These are phyloP conservation scores for Datnioides undecimradiatus DNA, from an alignment of 2,113 vertebrate genomes.

Conservation along the genomic window DNA sequence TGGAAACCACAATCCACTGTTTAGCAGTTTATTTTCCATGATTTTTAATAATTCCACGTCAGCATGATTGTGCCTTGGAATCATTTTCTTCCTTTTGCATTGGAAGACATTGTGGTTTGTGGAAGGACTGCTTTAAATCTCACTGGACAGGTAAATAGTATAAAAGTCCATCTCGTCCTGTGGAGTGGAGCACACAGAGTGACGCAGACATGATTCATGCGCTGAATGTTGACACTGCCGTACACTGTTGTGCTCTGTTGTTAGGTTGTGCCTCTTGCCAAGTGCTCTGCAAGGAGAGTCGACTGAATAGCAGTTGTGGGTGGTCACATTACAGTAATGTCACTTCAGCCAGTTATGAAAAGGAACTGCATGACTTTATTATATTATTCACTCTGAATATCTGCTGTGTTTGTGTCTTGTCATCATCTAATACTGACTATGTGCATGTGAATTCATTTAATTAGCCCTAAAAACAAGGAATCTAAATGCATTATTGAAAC, in stretches of 20 bases:
- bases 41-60: no score
- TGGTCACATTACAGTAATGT: slow-evolving; percentile 5
- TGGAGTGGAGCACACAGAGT: background rate
- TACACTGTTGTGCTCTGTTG: slow-evolving; percentile 7
- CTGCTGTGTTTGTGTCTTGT: no score
- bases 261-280: background rate
- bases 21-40: no score
- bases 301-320: background rate
- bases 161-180: background rate
- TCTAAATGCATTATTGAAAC: no score
- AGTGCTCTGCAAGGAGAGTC: background rate
- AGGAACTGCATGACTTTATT: background rate
- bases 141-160: background rate
- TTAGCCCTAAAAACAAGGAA: no score
- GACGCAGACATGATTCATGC: background rate
- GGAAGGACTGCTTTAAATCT: background rate
- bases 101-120: background rate
- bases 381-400: no score
- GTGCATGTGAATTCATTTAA: no score
- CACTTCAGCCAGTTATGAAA: background rate
- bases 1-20: no score
- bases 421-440: no score
- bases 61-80: no score
- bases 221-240: background rate
- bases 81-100: no score